phyloP scores from a whole-genome alignment of 2,797 vertebrate genomes.

The Peromyscus eremicus region DNA sequence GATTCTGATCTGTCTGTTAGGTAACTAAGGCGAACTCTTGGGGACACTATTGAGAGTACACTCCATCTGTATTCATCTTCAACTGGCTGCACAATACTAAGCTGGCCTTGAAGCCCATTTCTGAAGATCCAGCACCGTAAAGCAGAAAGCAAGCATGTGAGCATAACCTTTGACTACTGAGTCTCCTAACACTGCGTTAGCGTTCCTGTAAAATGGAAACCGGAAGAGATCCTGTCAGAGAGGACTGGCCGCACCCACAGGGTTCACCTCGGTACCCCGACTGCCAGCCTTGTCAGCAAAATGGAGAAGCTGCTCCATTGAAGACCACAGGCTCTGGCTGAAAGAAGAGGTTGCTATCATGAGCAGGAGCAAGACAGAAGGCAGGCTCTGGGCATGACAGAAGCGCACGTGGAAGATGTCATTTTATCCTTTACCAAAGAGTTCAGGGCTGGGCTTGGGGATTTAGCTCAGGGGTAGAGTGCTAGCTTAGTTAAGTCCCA shows the following conservation, averaged over 20 bases:
- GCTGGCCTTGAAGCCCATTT: neutral
- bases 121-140: neutral
- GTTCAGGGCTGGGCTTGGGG: no score
- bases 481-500: neutral
- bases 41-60: neutral
- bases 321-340: neutral
- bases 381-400: neutral
- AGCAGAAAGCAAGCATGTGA: neutral
- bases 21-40: slow-evolving; percentile 26
- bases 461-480: neutral
- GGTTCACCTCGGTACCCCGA: neutral
- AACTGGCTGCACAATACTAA: neutral
- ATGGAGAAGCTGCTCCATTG: neutral
- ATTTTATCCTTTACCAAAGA: neutral
- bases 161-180: neutral
- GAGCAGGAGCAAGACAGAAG: neutral
- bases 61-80: neutral
- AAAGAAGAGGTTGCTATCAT: neutral
- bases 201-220: neutral
- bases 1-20: neutral
- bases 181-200: neutral
- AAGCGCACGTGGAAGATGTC: neutral
- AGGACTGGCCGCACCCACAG: neutral
- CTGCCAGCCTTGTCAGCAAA: neutral
- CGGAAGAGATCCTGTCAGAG: neutral